Base-by-base conservation (phyloP, 2,113 vertebrate genomes). In the Brachirus orientalis region DNA sequence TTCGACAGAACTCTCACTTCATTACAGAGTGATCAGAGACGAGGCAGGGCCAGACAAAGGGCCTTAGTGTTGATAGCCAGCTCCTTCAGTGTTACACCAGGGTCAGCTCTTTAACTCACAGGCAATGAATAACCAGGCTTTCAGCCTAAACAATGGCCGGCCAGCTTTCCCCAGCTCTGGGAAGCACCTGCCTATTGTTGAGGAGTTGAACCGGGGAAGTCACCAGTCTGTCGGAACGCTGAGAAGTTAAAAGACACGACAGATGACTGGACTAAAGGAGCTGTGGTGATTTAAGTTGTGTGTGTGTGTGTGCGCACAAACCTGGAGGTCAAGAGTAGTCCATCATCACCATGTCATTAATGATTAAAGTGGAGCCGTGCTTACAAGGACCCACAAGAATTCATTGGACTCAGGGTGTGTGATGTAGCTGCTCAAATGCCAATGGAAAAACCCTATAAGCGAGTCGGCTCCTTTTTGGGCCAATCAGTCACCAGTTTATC, bases 1-100 rank as follows among this genome's bases (percentile, higher is more conserved):
- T 88, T 93, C 93, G 91, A 93, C 94, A 86, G 94, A 94, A 94
- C 94, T 77, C 95, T 95, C 94, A 96, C 95, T 95, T 95, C 95
- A 93, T 96, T 94, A 94, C 95, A 90, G 91, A 94, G 92, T 93
- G 92, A 95, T 96, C 94, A 94, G 92, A 91, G 88, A 88, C 91
- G 79, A 79, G 87, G 93, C 93, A 89, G 93, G 94, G 89, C 88
- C 82, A 81, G 90, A 95, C 88, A 93, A 94, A 94, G 90, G 93
- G 73, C 86, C 65, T 79, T 84, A 92, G 92, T 92, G 90, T 92
- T 82, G 83, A 86, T 78, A 84, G 84, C 93, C 93, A 91, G 89
- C 90, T 89, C 90, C 90, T 44, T 88, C 85, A 79, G 87, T 93
- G 89, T 86, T 90, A 92, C 88, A 82, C 90, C 87, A 86, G 94